phyloP scores from a whole-genome alignment of 2,888 invertebrate species.

The Orthonevra nobilis region DNA sequence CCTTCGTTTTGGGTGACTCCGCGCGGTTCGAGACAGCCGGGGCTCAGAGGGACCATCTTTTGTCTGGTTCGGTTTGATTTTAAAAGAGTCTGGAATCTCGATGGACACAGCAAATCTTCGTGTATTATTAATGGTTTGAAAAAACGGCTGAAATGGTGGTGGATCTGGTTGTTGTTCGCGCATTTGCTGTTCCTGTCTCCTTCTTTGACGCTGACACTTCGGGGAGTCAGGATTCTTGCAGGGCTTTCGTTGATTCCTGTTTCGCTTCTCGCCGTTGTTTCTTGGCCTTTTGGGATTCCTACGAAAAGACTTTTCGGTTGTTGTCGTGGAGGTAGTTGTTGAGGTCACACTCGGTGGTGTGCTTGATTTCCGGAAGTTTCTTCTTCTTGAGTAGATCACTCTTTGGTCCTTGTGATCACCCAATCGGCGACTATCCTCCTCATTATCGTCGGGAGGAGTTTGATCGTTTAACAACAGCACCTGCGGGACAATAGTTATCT shows the following conservation, averaged over 20 bases:
- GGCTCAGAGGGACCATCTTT: conserved; percentile 67
- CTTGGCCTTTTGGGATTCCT: conserved; percentile 56
- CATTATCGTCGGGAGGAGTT: conserved; percentile 72
- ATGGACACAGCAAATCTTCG: conserved; percentile 78
- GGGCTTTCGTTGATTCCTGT: conserved; percentile 75
- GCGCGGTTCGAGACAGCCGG: conserved; percentile 74
- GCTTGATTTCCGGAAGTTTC: conserved; percentile 62
- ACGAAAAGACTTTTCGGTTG: conserved; percentile 72
- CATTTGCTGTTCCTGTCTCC: conserved; percentile 77
- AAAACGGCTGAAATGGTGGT: conserved; percentile 76
- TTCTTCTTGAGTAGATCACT: conserved; percentile 45
- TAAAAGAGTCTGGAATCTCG: conserved; percentile 78
- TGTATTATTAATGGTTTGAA: conserved; percentile 78
- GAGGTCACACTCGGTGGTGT: conserved; percentile 28
- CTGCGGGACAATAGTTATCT: conserved; percentile 78
- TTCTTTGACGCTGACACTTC: conserved; percentile 77
- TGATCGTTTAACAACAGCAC: conserved; percentile 78
- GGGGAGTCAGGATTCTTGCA: conserved; percentile 77
- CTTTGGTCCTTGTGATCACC: conserved; percentile 64
- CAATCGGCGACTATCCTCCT: conserved; percentile 53
- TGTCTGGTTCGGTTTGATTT: conserved; percentile 72
- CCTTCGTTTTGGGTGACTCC: conserved; percentile 76
- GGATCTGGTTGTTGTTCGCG: conserved; percentile 76
- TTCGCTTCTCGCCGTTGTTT: conserved; percentile 63
- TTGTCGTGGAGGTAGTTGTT: conserved; percentile 58